Conservation (phyloP, 2,888 invertebrate species). For the Idaea dimidiata region DNA sequence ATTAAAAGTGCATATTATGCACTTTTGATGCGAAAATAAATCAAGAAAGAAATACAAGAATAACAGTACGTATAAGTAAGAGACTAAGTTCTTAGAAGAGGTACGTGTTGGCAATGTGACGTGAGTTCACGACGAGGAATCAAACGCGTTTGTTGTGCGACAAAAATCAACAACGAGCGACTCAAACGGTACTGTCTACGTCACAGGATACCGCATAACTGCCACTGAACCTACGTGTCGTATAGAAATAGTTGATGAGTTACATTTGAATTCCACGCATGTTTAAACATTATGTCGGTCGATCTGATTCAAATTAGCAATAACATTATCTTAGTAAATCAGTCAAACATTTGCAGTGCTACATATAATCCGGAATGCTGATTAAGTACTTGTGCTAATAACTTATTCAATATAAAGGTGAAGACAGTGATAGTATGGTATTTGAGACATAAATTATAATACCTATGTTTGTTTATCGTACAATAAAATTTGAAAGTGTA, state of each 20-base stretch:
- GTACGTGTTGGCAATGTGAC: conserved; percentile 22
- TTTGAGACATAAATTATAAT: too few relatives aligned
- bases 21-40: too few relatives aligned
- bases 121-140: conserved; percentile 15
- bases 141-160: conserved; percentile 21
- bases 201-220: conserved; percentile 56
- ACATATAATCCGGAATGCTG: background rate
- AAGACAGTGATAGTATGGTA: too few relatives aligned
- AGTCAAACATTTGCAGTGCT: background rate
- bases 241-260: conserved; percentile 74
- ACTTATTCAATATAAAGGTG: too few relatives aligned
- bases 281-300: conserved; percentile 54
- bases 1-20: too few relatives aligned
- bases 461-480: too few relatives aligned
- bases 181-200: conserved; percentile 39
- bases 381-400: background rate
- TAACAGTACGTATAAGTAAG: background rate
- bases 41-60: too few relatives aligned
- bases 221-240: conserved; percentile 49
- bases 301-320: conserved; percentile 34
- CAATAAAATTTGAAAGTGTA: too few relatives aligned
- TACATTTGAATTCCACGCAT: conserved; percentile 55
- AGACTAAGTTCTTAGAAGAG: background rate
- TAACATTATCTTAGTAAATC: conserved; percentile 16
- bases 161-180: conserved; percentile 27